Percentiles rank a stretch among this genome's conserved stretches.
These are phyloP conservation scores for Prorops nasuta DNA, from an alignment of 1,140 invertebrate genomes.

Conservation along the genomic window DNA sequence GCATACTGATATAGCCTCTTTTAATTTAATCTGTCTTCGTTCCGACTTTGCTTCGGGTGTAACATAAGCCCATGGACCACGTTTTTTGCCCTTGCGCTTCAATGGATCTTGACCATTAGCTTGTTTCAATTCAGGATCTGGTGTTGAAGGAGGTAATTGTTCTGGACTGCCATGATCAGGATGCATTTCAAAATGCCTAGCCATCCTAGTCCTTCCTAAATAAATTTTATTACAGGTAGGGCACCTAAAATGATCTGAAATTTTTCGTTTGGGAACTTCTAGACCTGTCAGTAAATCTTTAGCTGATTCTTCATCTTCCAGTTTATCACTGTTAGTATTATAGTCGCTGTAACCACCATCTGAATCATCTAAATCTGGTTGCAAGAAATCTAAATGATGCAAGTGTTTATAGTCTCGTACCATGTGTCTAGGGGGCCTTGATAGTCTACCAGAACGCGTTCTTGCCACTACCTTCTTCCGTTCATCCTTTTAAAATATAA, in stretches of 20 bases:
- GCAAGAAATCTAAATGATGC: conserved; percentile 62
- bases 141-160: conserved; percentile 44
- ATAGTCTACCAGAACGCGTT: conserved; percentile 64
- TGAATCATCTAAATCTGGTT: conserved; percentile 63
- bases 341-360: conserved; percentile 69
- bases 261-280: conserved; percentile 55
- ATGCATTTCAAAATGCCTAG: conserved; percentile 64
- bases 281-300: conserved; percentile 48
- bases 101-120: conserved; percentile 37
- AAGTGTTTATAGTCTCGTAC: conserved; percentile 68
- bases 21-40: conserved; percentile 54
- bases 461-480: conserved; percentile 62
- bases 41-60: conserved; percentile 53
- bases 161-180: conserved; percentile 62
- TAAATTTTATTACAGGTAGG: conserved; percentile 62
- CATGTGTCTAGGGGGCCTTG: conserved; percentile 67
- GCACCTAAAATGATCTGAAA: conserved; percentile 59
- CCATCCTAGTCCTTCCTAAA: conserved; percentile 58
- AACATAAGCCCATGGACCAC: conserved; percentile 50
- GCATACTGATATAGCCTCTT: conserved; percentile 55
- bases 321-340: conserved; percentile 57
- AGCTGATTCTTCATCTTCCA: conserved; percentile 37
- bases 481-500: conserved; percentile 49
- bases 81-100: conserved; percentile 49
- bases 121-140: conserved; percentile 39